Evolutionary conservation across 2,797 vertebrate species (phyloP).

Genomic region (Loriculus beryllinus): DNA sequence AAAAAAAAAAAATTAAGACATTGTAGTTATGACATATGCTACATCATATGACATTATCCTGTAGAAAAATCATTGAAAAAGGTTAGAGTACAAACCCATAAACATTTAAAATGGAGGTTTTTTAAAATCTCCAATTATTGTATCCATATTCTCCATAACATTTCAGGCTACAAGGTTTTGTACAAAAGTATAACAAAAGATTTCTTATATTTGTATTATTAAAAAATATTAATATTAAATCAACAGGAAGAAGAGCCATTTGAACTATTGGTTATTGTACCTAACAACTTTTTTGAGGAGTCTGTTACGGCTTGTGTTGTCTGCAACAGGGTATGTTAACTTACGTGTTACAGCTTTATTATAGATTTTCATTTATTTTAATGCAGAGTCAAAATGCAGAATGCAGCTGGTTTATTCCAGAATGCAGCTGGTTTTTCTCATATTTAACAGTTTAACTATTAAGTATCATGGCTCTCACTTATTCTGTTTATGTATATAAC

Average conservation of each 20-base stretch:
- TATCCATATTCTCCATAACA: background rate
- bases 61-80: background rate
- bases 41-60: background rate
- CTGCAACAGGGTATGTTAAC: background rate
- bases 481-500: background rate
- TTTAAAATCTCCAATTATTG: background rate
- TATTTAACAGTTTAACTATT: background rate
- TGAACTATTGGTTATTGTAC: background rate
- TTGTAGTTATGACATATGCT: fast-evolving
- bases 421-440: background rate
- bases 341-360: background rate
- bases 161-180: background rate
- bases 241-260: background rate
- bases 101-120: background rate
- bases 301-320: background rate
- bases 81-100: background rate
- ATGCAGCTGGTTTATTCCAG: background rate
- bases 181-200: background rate
- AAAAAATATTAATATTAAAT: background rate
- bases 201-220: background rate
- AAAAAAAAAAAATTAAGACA: background rate
- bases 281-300: background rate
- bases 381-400: background rate
- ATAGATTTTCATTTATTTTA: background rate
- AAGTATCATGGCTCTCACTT: background rate